These are phyloP conservation scores for Listrodromus nycthemerus DNA, from an alignment of 2,888 invertebrate genomes.

Conservation along the genomic window DNA sequence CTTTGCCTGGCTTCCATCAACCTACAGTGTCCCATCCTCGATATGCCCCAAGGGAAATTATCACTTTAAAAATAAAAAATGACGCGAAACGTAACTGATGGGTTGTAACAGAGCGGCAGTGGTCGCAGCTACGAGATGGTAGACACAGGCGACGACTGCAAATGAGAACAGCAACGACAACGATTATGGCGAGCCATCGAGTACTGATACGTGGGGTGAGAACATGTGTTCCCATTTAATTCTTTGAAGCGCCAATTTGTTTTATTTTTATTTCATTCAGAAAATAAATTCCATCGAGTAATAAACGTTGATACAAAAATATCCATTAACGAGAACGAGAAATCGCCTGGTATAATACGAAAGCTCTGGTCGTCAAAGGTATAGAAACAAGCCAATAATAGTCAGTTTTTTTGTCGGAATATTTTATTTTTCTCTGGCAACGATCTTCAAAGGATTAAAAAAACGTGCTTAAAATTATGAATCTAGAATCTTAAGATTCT, in stretches of 20 bases:
- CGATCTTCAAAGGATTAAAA: constrained; percentile 27
- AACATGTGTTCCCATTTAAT: constrained; percentile 22
- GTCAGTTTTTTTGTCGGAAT: not conserved
- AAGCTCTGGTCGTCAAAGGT: not conserved
- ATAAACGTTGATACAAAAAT: not conserved
- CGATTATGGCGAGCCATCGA: constrained; percentile 64
- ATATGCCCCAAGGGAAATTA: constrained; percentile 36
- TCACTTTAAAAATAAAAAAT: constrained; percentile 72
- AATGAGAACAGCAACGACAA: constrained; percentile 65
- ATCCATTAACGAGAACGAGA: not conserved
- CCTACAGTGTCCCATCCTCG: not conserved
- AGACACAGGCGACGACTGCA: constrained; percentile 68
- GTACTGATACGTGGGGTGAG: constrained; percentile 62
- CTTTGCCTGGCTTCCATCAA: not conserved
- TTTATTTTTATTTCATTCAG: not conserved
- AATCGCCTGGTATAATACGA: not conserved
- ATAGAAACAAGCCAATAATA: not conserved
- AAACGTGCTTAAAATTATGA: not conserved
- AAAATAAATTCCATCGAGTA: not conserved
- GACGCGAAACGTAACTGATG: constrained; percentile 82
- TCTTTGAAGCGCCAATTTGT: constrained; percentile 15
- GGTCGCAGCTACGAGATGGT: constrained; percentile 85
- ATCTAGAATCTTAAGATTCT: not conserved
- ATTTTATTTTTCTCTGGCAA: not conserved
- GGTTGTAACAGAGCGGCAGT: constrained; percentile 82